Evolutionary conservation across 2,113 vertebrate genomes (phyloP), one percentile per base, ranked within the genome.

Genomic region (Xyrauchen texanus): DNA sequence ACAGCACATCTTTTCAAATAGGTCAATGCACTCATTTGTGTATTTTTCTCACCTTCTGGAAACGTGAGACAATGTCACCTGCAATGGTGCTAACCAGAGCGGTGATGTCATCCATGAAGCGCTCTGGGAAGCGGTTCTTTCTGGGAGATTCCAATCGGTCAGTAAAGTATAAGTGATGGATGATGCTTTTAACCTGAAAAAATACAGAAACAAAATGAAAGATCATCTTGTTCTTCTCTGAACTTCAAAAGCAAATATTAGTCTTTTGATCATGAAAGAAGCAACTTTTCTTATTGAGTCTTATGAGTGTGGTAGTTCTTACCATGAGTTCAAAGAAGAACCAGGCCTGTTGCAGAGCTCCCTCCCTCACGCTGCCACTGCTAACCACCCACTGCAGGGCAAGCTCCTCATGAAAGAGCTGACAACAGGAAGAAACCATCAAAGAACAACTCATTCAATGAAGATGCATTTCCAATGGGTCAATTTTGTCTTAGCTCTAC

Each of bases 271-370:
- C 7, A 44, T 58, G 8, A 49, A 8, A n/a, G 16, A 21, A 7
- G 6, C 57, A 53, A 4, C 9, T 8, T 68, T n/a, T 44, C 21
- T 34, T 34, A 34, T 34, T 1, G 21, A n/a, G n/a, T n/a, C n/a
- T n/a, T n/a, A n/a, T n/a, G n/a, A 34, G 21, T 34, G 12, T 6
- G 42, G 8, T 11, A 21, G 73, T 11, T 84, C 95, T 92, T 90
- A 99, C 98, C 98, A 99, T 99, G 74, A 99, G 92, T 85, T 99
- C 98, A 77, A 99, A 99, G 92, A 99, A 99, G 92, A 98, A 99
- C 98, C 98, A 99, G 78, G 96, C 97, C 81, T 99, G 97, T 53
- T 99, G 98, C 0, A 99, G 92, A 57, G 97, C 96, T 0, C 96
- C 94, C 60, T 99, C 98, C n/a, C 97, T 93, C 67, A 99, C 97